phyloP scores from a whole-genome alignment of 2,797 vertebrate genomes.

The Petrocephalus sullivani region DNA sequence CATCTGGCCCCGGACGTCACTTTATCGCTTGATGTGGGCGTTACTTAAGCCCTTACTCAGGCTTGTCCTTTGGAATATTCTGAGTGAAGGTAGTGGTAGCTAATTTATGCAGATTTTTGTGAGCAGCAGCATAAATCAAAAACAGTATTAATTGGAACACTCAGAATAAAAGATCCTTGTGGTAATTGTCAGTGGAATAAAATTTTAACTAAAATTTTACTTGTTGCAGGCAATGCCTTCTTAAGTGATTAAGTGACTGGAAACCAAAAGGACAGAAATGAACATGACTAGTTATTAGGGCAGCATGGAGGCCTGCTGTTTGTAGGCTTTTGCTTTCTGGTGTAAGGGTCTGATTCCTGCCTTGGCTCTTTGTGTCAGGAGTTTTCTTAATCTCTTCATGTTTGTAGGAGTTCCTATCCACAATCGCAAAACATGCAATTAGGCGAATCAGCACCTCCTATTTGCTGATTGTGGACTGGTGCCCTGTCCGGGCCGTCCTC shows the following conservation, averaged over 20 bases:
- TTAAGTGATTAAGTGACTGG: neutral
- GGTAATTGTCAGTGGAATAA: neutral
- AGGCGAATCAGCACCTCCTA: neutral
- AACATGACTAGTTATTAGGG: neutral
- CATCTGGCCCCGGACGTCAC: conserved; percentile 18
- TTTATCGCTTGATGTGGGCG: neutral
- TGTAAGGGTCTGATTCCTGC: neutral
- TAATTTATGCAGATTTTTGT: neutral
- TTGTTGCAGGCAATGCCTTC: neutral
- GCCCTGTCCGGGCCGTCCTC: neutral
- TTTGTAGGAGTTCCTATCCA: neutral
- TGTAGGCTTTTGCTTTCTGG: neutral
- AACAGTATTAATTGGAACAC: neutral
- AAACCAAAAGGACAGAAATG: neutral
- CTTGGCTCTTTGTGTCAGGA: neutral
- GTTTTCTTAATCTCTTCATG: neutral
- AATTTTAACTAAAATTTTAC: neutral
- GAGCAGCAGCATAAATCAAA: neutral
- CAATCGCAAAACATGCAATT: neutral
- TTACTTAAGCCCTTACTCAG: neutral
- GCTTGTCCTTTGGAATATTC: neutral
- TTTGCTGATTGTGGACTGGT: neutral
- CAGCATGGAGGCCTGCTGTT: neutral
- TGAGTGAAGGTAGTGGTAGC: neutral
- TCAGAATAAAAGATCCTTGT: neutral